Base-by-base conservation (phyloP, 2,113 vertebrate species). In the Charadrius vociferus region DNA sequence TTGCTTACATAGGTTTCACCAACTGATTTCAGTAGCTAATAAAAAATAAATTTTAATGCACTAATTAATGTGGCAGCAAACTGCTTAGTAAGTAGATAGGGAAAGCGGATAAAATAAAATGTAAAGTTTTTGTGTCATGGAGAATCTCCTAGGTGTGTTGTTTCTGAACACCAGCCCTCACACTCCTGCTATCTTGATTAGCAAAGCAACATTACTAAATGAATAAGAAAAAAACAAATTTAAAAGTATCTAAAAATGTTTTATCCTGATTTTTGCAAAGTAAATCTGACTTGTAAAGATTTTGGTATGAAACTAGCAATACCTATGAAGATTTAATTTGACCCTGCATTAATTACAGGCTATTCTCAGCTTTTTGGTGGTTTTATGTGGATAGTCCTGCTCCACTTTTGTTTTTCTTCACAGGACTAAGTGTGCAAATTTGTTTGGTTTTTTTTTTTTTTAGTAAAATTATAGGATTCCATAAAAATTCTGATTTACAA, bases 21-120 rank as follows among this genome's bases (percentile, higher is more conserved):
- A 67, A 29, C n/a, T n/a, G 17, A 65, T 65, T 77, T 65, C 62
- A 68, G 36, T 17, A 78, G 41, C 23, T 90, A 62, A 56, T 52
- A 81, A 68, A 47, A 77, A 93, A 89, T 61, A 88, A 77, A 81
- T 81, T 93, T 95, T 91, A 88, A 86, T 91, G 63, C 6, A 39
- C 14, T 80, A 73, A 91, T 72, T 72, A 90, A 86, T 23, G 22
- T 77, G 34, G 20, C 26, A 82, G 63, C 50, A 26, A 84, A 34
- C 18, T 49, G n/a, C 19, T 78, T 71, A 66, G 10, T 36, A 78
- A 92, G 45, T 72, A 88, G 50, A 41, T 3, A 77, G n/a, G 9
- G 3, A 65, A 34, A 72, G 17, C 9, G 47, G n/a, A 39, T 52
- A 62, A 70, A 63, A 63, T 27, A 74, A 91, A 62, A 53, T 21